Base-by-base conservation (phyloP, 2,797 vertebrate genomes). In the Acipenser transmontanus region DNA sequence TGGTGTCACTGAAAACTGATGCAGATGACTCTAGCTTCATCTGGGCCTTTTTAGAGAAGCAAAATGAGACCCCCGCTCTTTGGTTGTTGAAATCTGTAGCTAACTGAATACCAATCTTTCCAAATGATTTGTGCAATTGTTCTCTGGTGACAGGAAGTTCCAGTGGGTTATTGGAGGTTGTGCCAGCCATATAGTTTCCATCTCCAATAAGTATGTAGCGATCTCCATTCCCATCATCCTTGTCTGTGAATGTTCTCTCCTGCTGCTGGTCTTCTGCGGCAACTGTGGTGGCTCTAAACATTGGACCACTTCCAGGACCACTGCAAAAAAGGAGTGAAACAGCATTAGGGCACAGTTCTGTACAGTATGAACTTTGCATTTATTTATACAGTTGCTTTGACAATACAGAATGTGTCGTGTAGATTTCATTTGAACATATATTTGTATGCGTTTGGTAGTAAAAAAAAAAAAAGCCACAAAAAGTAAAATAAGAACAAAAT, bases 1-100 rank as follows among this genome's bases (percentile, higher is more conserved):
- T 84, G 52, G 88, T 89, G 83, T 99, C 97, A 2, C 90, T 96
- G 80, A 99, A 99, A 77, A 98, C 93, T 0, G 97, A 95, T 12
- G 97, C 97, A 1, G 92, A 97, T 20, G 96, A 98, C 76, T 99
- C 95, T 7, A 99, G 91, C 76, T 93, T 93, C 71, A 94, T 84
- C 67, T 93, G 82, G 51, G 88, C 92, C 74, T 96, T 94, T 79
- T 91, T 94, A 49, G 95, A 97, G 79, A 99, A 98, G 52, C 95
- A 98, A 82, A 99, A 99, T 11, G 97, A 99, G 71, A 99, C 91
- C 13, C 97, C 95, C 1, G 88, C 82, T 51, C 94, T 90, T 69
- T 88, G 91, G 80, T 62, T 87, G 68, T 71, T 82, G 75, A 66
- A 80, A 54, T 76, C 65, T 47, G 82, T 72, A 65, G 83, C 79